Conservation (phyloP, 1,140 invertebrate genomes). For the Drosophila arawakana region DNA sequence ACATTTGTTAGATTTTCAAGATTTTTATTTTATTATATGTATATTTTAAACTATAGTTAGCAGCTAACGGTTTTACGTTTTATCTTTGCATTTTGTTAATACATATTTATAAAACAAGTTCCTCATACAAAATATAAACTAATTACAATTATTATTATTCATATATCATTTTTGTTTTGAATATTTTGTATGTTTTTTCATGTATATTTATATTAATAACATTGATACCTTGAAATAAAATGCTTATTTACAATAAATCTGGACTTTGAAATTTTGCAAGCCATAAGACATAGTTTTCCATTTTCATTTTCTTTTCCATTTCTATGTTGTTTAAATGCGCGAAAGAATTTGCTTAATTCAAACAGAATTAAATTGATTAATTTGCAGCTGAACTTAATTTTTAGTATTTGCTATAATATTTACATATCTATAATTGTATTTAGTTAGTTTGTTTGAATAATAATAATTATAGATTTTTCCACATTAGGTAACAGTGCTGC, state of each 20-base stretch:
- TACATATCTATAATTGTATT: constrained; percentile 55
- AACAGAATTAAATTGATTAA: constrained; percentile 34
- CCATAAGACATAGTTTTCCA: constrained; percentile 30
- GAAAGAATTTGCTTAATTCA: constrained; percentile 49
- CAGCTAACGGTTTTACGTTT: constrained; percentile 54
- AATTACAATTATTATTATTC: constrained; percentile 76
- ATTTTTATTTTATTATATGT: constrained; percentile 21
- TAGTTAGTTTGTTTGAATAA: constrained; percentile 35
- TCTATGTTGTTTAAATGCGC: constrained; percentile 51
- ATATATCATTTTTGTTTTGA: constrained; percentile 24
- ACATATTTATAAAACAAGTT: constrained; percentile 70
- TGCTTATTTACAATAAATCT: constrained; percentile 46
- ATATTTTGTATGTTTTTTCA: constrained; percentile 10
- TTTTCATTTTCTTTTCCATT: constrained; percentile 15
- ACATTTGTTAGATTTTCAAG: constrained; percentile 53
- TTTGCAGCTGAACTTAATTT: constrained; percentile 33
- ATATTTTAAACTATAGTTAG: constrained; percentile 59
- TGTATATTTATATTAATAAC: constrained; percentile 38
- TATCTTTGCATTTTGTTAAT: constrained; percentile 42
- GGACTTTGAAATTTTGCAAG: constrained; percentile 27
- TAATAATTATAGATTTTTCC: constrained; percentile 58
- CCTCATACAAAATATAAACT: constrained; percentile 75
- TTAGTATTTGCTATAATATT: constrained; percentile 59
- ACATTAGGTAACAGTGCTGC: constrained; percentile 49
- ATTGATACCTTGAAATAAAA: constrained; percentile 44